Conservation (phyloP, 2,888 invertebrate genomes). For the Mythimna vitellina region DNA sequence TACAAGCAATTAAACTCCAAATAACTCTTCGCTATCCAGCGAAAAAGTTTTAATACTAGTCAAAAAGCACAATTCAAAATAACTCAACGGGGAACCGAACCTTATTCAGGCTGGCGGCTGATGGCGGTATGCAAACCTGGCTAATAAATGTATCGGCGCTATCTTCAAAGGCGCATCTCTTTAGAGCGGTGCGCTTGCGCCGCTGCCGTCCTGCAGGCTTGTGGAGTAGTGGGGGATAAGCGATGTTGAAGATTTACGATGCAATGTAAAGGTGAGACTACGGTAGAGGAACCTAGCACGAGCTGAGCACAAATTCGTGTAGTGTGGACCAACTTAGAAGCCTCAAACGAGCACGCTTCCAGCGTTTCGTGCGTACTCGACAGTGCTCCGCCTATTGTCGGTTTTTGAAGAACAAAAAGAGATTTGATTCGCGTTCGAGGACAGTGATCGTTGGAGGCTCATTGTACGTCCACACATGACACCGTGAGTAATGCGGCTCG, state of each 20-base stretch:
- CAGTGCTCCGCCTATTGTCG: no score
- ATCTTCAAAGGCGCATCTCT: constrained; percentile 89
- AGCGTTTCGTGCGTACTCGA: no score
- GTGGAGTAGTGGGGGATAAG: constrained; percentile 67
- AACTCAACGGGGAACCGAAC: constrained; percentile 62
- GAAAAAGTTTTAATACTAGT: constrained; percentile 36
- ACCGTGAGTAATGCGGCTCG: no score
- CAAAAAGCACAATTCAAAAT: constrained; percentile 63
- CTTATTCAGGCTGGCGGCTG: constrained; percentile 62
- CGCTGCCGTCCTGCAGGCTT: constrained; percentile 77
- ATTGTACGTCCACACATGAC: no score
- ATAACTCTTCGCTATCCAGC: constrained; percentile 1
- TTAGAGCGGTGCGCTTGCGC: constrained; percentile 76
- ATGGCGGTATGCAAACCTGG: constrained; percentile 80
- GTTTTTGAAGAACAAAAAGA: no score
- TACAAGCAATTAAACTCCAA: constrained; percentile 10
- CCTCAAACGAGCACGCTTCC: no score
- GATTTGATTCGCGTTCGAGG: no score
- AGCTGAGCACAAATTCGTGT: no score
- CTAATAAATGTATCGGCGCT: constrained; percentile 89
- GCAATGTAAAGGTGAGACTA: no score
- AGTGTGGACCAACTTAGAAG: no score
- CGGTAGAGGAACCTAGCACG: no score
- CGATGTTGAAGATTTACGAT: constrained; percentile 30
- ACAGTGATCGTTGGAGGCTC: no score